phyloP scores from a whole-genome alignment of 2,797 vertebrate genomes.

The Muraenolepis orangiensis region DNA sequence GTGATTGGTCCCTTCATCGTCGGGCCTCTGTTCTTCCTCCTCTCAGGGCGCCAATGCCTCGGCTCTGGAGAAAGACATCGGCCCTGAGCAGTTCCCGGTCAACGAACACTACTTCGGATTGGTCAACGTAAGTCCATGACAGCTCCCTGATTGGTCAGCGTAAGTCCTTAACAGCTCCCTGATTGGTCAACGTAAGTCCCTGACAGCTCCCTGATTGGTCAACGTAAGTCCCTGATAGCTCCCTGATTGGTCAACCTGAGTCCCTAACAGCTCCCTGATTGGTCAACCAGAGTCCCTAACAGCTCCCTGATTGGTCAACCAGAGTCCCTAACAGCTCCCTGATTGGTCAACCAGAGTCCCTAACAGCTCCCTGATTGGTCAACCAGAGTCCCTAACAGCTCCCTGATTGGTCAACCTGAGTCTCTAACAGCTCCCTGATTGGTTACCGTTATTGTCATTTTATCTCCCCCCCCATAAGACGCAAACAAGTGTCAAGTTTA shows the following conservation, averaged over 20 bases:
- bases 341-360: slow-evolving; percentile 82
- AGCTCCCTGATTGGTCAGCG: background rate
- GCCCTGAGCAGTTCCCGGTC: slow-evolving; percentile 85
- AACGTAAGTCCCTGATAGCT: slow-evolving; percentile 71
- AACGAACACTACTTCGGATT: slow-evolving; percentile 87
- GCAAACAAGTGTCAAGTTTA: background rate
- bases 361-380: slow-evolving; percentile 68
- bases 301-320: slow-evolving; percentile 75
- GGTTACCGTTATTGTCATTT: background rate
- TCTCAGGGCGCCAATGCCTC: slow-evolving; percentile 85
- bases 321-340: slow-evolving; percentile 58
- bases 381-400: slow-evolving; percentile 71
- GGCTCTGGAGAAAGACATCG: slow-evolving; percentile 88
- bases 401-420: slow-evolving; percentile 81
- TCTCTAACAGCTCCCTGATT: slow-evolving; percentile 19
- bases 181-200: slow-evolving; percentile 82
- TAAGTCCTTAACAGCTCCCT: slow-evolving; percentile 50
- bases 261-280: slow-evolving; percentile 56
- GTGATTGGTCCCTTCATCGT: too few species aligned
- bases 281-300: slow-evolving; percentile 78
- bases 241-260: slow-evolving; percentile 81
- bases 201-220: slow-evolving; percentile 68
- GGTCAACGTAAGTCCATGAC: slow-evolving; percentile 78
- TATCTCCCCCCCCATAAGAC: background rate
- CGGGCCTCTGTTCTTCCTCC: slow-evolving; percentile 1